phyloP scores from a whole-genome alignment of 1,140 invertebrate species.

The Eurosta solidaginis region DNA sequence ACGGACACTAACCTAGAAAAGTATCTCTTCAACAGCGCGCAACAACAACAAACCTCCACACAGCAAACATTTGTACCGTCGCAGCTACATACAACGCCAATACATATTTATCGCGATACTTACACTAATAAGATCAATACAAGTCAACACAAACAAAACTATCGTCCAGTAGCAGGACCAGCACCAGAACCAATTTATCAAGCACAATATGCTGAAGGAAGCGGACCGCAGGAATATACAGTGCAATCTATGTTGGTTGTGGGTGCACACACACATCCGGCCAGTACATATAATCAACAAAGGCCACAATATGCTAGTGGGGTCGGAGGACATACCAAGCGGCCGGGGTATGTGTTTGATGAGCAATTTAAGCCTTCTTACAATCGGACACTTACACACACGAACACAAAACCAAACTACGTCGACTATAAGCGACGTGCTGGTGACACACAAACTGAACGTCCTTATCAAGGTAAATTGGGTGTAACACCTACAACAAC shows the following conservation, averaged over 20 bases:
- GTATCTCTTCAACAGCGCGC: constrained; percentile 36
- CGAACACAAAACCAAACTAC: not conserved
- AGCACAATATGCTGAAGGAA: not conserved
- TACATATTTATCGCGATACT: constrained; percentile 52
- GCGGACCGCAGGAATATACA: constrained; percentile 44
- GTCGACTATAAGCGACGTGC: constrained; percentile 27
- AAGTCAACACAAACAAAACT: not conserved
- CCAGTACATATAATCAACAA: constrained; percentile 14
- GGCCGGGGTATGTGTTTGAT: constrained; percentile 54
- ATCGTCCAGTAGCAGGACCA: not conserved
- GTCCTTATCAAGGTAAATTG: not conserved
- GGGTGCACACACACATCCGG: constrained; percentile 34
- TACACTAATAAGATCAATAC: constrained; percentile 49
- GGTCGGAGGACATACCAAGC: constrained; percentile 42
- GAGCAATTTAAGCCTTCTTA: constrained; percentile 36
- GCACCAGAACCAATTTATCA: not conserved
- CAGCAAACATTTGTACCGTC: constrained; percentile 30
- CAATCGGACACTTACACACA: constrained; percentile 34
- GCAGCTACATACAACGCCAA: constrained; percentile 48
- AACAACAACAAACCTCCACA: not conserved
- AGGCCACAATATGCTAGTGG: constrained; percentile 33
- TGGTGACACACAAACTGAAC: not conserved
- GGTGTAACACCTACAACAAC: not conserved
- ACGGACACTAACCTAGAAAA: not conserved
- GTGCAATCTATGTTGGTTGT: constrained; percentile 55